These are phyloP conservation scores for Stomatorhinus ivindoensis DNA, from an alignment of 2,113 vertebrate genomes.

Conservation along the genomic window DNA sequence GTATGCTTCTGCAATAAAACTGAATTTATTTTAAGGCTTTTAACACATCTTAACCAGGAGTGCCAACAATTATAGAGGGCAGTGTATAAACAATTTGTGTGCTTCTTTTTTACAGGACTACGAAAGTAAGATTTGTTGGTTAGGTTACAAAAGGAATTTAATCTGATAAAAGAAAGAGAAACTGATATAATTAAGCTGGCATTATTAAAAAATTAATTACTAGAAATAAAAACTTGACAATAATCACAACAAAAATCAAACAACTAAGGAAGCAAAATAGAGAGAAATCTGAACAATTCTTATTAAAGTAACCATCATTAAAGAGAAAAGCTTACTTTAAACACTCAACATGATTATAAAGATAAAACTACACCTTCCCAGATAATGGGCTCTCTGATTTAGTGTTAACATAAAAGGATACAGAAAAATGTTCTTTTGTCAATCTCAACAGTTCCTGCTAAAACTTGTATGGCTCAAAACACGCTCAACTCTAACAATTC, in stretches of 20 bases:
- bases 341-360: background rate
- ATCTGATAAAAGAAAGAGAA: background rate
- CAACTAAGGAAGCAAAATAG: background rate
- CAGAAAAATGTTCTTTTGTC: background rate
- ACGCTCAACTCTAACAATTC: no score
- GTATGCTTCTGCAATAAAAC: no score
- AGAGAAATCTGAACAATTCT: background rate
- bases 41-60: no score
- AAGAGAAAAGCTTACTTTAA: background rate
- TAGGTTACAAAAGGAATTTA: background rate
- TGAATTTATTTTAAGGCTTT: no score
- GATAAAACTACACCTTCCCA: background rate
- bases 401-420: background rate
- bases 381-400: no score
- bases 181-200: background rate
- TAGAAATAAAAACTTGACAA: background rate
- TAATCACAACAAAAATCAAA: background rate
- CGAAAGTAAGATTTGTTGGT: background rate
- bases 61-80: no score
- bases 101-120: no score
- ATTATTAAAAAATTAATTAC: background rate
- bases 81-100: no score
- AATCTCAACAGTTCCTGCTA: background rate
- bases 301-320: background rate
- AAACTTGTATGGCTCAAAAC: no score